These are phyloP conservation scores for Beris morrisii DNA, from an alignment of 2,888 invertebrate genomes.

Conservation along the genomic window DNA sequence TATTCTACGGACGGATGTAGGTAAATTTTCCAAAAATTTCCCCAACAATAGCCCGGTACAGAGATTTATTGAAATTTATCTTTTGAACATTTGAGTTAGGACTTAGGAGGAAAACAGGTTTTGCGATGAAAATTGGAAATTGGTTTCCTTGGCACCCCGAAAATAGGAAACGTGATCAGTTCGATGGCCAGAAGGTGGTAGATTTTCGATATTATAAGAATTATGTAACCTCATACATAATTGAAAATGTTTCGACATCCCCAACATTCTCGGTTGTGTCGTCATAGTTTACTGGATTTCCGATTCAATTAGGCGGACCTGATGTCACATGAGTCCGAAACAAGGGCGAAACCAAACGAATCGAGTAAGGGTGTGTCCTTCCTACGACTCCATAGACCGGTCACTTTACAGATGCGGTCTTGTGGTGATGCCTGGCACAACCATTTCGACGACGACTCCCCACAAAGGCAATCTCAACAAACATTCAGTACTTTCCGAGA, in stretches of 20 bases:
- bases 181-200: not conserved
- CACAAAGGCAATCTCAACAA: constrained; percentile 22
- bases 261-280: not conserved
- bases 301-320: constrained; percentile 27
- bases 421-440: constrained; percentile 12
- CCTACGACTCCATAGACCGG: too few relatives aligned
- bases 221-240: constrained; percentile 13
- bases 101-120: not conserved
- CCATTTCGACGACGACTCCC: constrained; percentile 12
- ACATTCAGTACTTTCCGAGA: constrained; percentile 20
- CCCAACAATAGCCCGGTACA: too few relatives aligned
- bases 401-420: constrained; percentile 17
- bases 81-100: not conserved
- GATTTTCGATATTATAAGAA: not conserved
- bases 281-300: constrained; percentile 13
- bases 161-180: not conserved
- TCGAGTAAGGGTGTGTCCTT: too few relatives aligned
- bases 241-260: constrained; percentile 1
- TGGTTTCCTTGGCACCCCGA: not conserved
- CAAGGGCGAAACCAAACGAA: constrained; percentile 2
- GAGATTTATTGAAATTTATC: constrained; percentile 11
- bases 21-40: constrained; percentile 10
- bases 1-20: constrained; percentile 3
- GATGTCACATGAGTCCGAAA: constrained; percentile 20
- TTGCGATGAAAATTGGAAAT: not conserved